Conservation (phyloP, 2,797 vertebrate species). For the Triplophysa bombifrons region DNA sequence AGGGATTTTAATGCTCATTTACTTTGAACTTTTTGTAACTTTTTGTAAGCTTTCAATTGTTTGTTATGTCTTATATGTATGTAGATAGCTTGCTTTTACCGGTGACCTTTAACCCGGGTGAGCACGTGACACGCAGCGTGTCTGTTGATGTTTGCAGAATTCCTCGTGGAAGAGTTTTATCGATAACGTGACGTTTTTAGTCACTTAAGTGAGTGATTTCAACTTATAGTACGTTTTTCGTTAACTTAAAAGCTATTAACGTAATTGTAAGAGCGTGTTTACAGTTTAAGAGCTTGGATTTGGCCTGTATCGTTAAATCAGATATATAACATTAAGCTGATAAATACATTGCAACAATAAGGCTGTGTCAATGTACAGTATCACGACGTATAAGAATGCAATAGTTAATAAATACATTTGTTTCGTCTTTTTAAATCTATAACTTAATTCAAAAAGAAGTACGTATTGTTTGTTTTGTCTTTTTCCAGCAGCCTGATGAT, state of each 20-base stretch:
- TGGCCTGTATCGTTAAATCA: neutral
- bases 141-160: neutral
- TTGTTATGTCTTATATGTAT: no score
- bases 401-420: no score
- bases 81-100: neutral
- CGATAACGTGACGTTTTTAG: neutral
- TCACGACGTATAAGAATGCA: neutral
- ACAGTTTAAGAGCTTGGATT: neutral
- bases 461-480: no score
- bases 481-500: no score
- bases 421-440: no score
- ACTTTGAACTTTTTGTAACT: no score
- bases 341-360: neutral
- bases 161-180: neutral
- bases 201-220: neutral
- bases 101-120: conserved; percentile 6
- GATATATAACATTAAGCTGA: neutral
- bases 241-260: neutral
- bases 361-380: neutral
- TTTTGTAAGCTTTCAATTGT: no score
- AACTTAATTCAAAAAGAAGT: no score
- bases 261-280: neutral
- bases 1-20: no score
- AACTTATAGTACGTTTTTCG: neutral
- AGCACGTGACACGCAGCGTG: neutral